These are phyloP conservation scores for Oxycera nigricornis DNA, from an alignment of 2,888 invertebrate species.

Conservation along the genomic window DNA sequence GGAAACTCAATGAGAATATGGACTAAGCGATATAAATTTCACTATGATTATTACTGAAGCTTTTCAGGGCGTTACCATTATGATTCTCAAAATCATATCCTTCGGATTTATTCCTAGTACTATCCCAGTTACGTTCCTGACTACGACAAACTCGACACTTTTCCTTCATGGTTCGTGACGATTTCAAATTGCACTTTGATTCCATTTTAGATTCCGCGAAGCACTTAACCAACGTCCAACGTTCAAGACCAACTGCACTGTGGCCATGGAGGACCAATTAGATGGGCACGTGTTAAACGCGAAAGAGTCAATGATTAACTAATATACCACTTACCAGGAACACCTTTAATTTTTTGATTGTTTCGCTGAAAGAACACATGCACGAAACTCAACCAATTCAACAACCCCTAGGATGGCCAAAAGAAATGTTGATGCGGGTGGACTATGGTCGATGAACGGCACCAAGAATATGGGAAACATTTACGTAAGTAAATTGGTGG, in stretches of 20 bases:
- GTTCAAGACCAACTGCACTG: not conserved
- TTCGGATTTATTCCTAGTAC: too few relatives aligned
- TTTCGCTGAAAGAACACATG: not conserved
- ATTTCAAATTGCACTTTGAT: not conserved
- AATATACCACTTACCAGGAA: too few relatives aligned
- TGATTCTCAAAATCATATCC: too few relatives aligned
- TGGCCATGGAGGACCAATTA: not conserved
- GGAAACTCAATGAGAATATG: too few relatives aligned
- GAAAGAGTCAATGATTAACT: slow-evolving; percentile 13
- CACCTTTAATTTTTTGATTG: slow-evolving; percentile 24
- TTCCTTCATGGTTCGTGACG: not conserved
- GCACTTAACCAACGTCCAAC: not conserved
- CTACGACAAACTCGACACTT: not conserved
- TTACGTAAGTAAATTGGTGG: not conserved
- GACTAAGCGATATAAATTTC: too few relatives aligned
- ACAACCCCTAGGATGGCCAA: slow-evolving; percentile 8
- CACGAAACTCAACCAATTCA: not conserved
- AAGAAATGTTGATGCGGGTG: slow-evolving; percentile 20
- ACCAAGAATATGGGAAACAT: not conserved
- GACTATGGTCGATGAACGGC: slow-evolving; percentile 7
- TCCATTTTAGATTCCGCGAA: not conserved
- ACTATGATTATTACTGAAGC: too few relatives aligned
- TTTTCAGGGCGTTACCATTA: too few relatives aligned
- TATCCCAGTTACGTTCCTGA: not conserved
- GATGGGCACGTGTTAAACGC: slow-evolving; percentile 29